Conservation (phyloP, 2,888 invertebrate species). For the Ptycholaimellus sp. region DNA sequence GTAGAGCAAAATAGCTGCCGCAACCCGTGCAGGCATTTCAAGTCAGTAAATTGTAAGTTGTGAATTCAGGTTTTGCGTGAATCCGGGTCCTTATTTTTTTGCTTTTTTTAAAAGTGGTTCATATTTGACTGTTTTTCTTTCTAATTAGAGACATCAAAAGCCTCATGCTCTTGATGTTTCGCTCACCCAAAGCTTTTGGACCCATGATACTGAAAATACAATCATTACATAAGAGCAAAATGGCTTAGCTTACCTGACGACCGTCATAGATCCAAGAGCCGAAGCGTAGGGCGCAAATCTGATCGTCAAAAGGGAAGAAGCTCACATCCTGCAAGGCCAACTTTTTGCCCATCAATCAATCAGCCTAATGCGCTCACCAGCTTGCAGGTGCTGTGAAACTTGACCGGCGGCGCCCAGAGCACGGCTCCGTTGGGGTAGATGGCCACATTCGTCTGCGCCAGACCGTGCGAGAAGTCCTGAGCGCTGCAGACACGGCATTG, state of each 20-base stretch:
- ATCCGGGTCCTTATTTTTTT: constrained; percentile 12
- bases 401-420: constrained; percentile 27
- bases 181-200: background rate
- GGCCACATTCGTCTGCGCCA: constrained; percentile 36
- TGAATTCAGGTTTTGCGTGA: constrained; percentile 8
- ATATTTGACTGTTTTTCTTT: too few relatives aligned
- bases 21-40: too few relatives aligned
- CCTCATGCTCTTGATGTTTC: too few relatives aligned
- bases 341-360: too few relatives aligned
- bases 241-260: constrained; percentile 21
- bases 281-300: constrained; percentile 34
- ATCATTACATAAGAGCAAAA: background rate
- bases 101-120: too few relatives aligned
- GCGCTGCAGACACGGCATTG: too few relatives aligned
- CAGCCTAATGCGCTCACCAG: too few relatives aligned
- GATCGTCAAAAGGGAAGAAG: constrained; percentile 38
- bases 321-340: too few relatives aligned
- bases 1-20: too few relatives aligned
- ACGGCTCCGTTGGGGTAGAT: constrained; percentile 30
- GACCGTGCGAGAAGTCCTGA: constrained; percentile 35
- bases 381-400: constrained; percentile 23
- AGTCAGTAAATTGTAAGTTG: constrained; percentile 11
- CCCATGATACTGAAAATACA: too few relatives aligned
- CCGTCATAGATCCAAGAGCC: constrained; percentile 35
- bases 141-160: too few relatives aligned